A percentile compares a stretch with the other conserved stretches of the same genome.
phyloP scores from a whole-genome alignment of 2,113 vertebrate species.

The Excalfactoria chinensis region DNA sequence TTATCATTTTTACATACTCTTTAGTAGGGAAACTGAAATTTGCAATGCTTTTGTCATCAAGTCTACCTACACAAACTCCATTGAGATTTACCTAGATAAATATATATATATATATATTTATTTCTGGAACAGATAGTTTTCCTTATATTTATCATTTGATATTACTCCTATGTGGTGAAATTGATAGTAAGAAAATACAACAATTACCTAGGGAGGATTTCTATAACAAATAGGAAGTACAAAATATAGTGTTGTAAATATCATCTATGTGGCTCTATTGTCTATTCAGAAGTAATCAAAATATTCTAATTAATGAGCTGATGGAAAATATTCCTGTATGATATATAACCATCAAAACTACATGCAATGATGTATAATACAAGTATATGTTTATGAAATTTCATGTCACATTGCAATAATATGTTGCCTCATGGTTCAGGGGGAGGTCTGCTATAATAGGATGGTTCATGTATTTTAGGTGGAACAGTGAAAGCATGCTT shows the following conservation, averaged over 20 bases:
- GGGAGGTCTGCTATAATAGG: not conserved
- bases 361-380: not conserved
- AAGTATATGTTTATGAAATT: not conserved
- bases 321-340: not conserved
- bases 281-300: not conserved
- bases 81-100: not conserved
- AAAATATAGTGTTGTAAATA: not conserved
- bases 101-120: not conserved
- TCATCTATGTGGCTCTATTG: not conserved
- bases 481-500: not conserved
- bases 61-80: not conserved
- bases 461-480: not conserved
- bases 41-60: constrained; percentile 7
- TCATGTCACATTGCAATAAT: not conserved
- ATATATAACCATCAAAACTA: not conserved
- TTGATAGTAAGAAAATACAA: not conserved
- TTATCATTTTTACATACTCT: constrained; percentile 17
- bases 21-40: constrained; percentile 40
- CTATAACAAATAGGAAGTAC: not conserved
- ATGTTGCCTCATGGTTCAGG: not conserved
- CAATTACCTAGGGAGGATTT: not conserved
- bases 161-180: not conserved
- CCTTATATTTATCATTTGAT: not conserved
- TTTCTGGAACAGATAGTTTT: not conserved
- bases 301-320: not conserved